Conservation (phyloP, 2,113 vertebrate species). For the Clinocottus analis region DNA sequence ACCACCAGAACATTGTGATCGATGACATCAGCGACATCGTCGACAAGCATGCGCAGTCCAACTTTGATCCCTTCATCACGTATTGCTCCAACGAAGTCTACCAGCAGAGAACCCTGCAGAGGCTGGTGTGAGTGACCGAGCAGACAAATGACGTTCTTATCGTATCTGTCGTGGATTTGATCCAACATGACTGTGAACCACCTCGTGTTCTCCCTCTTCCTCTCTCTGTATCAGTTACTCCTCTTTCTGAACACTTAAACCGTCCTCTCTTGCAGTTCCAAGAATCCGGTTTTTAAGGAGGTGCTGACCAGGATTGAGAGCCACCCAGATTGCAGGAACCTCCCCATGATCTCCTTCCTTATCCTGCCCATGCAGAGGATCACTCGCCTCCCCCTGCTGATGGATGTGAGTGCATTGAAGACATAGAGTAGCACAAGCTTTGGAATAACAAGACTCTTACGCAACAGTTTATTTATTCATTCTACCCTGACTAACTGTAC, state of each 20-base stretch:
- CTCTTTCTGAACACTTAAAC: not conserved
- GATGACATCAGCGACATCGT: slow-evolving; percentile 95
- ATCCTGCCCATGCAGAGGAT: slow-evolving; percentile 99
- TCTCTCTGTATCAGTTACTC: not conserved
- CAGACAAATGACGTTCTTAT: slow-evolving; percentile 17
- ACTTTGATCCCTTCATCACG: slow-evolving; percentile 94
- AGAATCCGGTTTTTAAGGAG: slow-evolving; percentile 91
- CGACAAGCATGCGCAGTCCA: slow-evolving; percentile 87
- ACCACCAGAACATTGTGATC: slow-evolving; percentile 90
- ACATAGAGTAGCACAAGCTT: slow-evolving; percentile 20
- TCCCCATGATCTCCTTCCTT: slow-evolving; percentile 98
- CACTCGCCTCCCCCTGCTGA: slow-evolving; percentile 94
- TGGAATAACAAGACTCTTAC: slow-evolving; percentile 56
- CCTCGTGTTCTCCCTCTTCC: not conserved
- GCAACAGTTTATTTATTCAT: slow-evolving; percentile 52
- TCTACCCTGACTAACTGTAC: slow-evolving; percentile 5
- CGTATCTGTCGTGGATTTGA: slow-evolving; percentile 17
- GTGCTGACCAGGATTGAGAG: slow-evolving; percentile 89
- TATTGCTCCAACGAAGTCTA: slow-evolving; percentile 99
- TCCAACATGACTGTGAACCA: slow-evolving; percentile 29
- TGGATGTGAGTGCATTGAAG: slow-evolving; percentile 91
- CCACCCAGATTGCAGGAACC: slow-evolving; percentile 92
- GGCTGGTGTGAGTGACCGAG: slow-evolving; percentile 87
- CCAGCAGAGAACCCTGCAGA: slow-evolving; percentile 95
- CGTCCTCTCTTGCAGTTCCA: slow-evolving; percentile 72